Evolutionary conservation across 2,888 invertebrate species (phyloP), one percentile per base, ranked within the genome.

Genomic region (Troglohyphantes excavatus): DNA sequence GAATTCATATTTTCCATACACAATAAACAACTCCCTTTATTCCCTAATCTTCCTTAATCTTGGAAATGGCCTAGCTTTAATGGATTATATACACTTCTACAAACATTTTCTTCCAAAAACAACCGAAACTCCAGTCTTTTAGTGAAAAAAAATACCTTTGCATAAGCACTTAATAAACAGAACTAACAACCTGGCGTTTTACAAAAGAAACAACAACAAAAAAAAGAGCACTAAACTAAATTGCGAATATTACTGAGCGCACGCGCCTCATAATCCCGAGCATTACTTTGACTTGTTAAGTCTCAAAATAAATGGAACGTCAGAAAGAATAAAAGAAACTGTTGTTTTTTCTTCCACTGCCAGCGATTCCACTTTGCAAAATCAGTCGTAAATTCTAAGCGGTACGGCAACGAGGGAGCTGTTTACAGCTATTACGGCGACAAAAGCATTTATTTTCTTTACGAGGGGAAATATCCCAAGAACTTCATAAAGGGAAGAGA

Each of bases 361-460:
- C 17, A 26, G 27, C 39, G 7, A 13, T 73, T 73, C 53, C 3
- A 19, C 73, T 53, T 26, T 11, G 21, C 26, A 46, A 26, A 53
- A 53, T 73, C 53, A 26, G 53, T 27, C 73, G 53, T 73, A 73
- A 73, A 73, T 73, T 53, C 53, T 46, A 1, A 26, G 53, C 13
- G 53, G 26, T 2, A 73, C 23, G 26, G 73, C 23, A 73, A 73
- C 73, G 27, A n/a, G 73, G 73, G 73, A 73, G 73, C 53, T 27
- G 53, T 73, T 73, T 46, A 26, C 53, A 7, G 26, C 46, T 46
- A 27, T 73, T 73, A 73, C 53, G 17, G n/a, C 26, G 26, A 75
- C 33, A 27, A 27, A 53, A 73, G n/a, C 73, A 53, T 73, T 39
- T 23, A 23, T 53, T 73, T 26, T 43, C 68, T 39, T 68, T n/a